Conservation (phyloP, 2,797 vertebrate species). For the Paramormyrops hopkinsi region DNA sequence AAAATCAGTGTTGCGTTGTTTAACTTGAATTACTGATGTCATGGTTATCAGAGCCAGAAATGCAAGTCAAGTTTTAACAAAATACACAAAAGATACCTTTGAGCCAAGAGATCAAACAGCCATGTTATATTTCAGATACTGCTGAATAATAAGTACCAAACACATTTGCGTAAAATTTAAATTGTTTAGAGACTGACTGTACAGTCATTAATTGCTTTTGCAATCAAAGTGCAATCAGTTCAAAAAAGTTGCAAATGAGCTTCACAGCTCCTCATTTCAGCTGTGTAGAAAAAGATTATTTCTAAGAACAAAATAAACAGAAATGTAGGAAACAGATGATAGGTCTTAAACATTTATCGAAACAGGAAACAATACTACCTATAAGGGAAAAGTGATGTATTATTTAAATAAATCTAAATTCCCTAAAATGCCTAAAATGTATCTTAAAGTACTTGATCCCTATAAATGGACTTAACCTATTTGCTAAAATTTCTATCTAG, state of each 20-base stretch:
- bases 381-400: not conserved
- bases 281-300: not conserved
- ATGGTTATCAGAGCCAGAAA: not conserved
- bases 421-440: not conserved
- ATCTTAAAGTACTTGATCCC: not conserved
- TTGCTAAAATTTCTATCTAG: not conserved
- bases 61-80: not conserved
- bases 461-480: not conserved
- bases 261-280: not conserved
- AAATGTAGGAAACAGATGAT: not conserved
- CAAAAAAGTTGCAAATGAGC: not conserved
- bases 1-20: not conserved
- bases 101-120: not conserved
- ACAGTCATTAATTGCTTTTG: not conserved
- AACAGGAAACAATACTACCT: not conserved
- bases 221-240: not conserved
- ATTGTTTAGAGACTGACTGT: not conserved
- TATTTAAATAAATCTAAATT: not conserved
- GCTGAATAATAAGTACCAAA: not conserved
- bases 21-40: conserved; percentile 3
- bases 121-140: not conserved
- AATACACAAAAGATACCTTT: not conserved
- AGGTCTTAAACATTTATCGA: not conserved
- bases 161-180: not conserved
- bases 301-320: not conserved